Base-by-base conservation (phyloP, 2,113 vertebrate species). In the Myotis brandtii region DNA sequence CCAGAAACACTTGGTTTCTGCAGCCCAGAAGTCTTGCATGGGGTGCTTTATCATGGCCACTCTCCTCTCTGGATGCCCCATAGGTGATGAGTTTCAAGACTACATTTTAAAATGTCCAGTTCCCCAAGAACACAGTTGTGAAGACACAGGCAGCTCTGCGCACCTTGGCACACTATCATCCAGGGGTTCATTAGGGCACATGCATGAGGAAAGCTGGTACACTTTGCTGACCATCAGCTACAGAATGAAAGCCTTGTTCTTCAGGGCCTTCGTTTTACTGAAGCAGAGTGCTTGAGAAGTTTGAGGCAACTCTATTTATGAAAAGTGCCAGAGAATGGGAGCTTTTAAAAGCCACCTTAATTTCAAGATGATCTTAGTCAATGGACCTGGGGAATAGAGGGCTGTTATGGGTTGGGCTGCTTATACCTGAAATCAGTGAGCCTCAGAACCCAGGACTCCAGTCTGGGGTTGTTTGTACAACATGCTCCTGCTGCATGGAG, bases 141-240 rank as follows among this genome's bases (percentile, higher is more conserved):
- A 25, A 81, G 67, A 32, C 54, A 50, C 1, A 9, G 30, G 25
- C 27, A 64, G 59, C 18, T 62, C 25, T 25, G 46, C 14, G 13
- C 12, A 43, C 40, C n/a, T 34, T 9, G 54, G 34, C 69, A 59
- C 37, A 9, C 21, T n/a, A 43, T 54, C 25, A 0, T 62, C 89
- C 82, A 76, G 48, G 46, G 40, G 81, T 27, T 94, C 37, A 50
- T 11, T 9, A 37, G 89, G 92, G 64, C 46, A 89, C 67, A 23
- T 0, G 30, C 40, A 48, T 0, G 21, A 82, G 43, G 73, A 77
- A 85, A 64, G 13, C 62, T 30, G 62, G 62, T 64, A 62, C 27
- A 21, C 2, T 27, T 17, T 37, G 37, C n/a, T 82, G 34, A 48
- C 43, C 9, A 48, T n/a, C 48, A 62, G 6, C 48, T 27, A 1